A percentile compares a stretch with the other conserved stretches of the same genome.
phyloP scores from a whole-genome alignment of 2,113 vertebrate species.

The Hippocampus comes region DNA sequence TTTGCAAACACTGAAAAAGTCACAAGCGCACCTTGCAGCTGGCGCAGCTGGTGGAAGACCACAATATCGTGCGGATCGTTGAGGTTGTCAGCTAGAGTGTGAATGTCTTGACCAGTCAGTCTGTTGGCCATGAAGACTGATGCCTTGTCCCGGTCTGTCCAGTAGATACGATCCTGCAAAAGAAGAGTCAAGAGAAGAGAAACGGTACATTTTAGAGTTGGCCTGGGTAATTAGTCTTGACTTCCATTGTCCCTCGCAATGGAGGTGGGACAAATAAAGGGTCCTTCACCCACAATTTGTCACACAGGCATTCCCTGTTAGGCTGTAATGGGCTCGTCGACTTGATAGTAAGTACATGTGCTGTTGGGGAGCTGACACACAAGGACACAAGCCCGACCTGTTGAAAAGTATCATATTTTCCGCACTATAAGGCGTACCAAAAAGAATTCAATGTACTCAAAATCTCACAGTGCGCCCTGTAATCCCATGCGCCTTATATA shows the following conservation, averaged over 20 bases:
- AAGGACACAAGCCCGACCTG: constrained; percentile 24
- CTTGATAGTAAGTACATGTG: too few species aligned
- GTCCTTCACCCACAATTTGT: background rate
- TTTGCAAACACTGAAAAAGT: too few species aligned
- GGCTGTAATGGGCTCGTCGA: too few species aligned
- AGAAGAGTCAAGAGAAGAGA: background rate
- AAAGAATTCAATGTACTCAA: too few species aligned
- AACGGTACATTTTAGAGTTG: too few species aligned
- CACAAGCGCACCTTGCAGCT: constrained; percentile 81
- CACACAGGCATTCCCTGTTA: background rate
- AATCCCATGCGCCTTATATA: too few species aligned
- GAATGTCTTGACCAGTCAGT: constrained; percentile 84
- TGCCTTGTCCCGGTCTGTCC: constrained; percentile 93
- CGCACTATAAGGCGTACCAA: too few species aligned
- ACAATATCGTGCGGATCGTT: constrained; percentile 95
- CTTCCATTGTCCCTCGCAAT: too few species aligned
- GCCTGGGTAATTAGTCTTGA: too few species aligned
- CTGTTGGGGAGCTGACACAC: background rate
- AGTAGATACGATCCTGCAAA: constrained; percentile 91
- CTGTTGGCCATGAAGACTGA: constrained; percentile 93
- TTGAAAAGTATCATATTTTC: constrained; percentile 5
- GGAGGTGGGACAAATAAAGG: background rate
- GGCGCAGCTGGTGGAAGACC: constrained; percentile 91
- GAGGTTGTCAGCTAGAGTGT: constrained; percentile 87
- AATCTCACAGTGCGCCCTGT: too few species aligned